phyloP scores from a whole-genome alignment of 2,113 vertebrate genomes.

The Porphyrio hochstetteri region DNA sequence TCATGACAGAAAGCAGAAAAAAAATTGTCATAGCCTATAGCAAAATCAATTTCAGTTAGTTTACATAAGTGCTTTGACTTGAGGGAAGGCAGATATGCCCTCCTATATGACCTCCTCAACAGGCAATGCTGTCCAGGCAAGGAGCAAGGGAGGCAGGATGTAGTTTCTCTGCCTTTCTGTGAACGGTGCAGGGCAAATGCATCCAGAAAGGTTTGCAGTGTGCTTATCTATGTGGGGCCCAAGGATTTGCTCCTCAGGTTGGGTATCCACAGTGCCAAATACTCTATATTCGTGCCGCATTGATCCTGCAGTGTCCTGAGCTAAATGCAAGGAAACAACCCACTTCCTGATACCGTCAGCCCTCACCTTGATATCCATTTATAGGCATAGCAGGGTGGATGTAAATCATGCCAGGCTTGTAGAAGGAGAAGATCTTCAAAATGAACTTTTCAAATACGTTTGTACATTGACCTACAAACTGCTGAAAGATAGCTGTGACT shows the following conservation, averaged over 20 bases:
- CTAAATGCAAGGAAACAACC: not conserved
- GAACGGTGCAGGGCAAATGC: not conserved
- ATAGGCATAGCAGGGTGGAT: not conserved
- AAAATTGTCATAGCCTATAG: not conserved
- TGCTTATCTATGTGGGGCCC: not conserved
- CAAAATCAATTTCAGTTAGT: not conserved
- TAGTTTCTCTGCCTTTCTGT: not conserved
- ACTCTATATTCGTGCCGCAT: not conserved
- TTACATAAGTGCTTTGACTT: not conserved
- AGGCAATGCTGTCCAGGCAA: not conserved
- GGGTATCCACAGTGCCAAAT: not conserved
- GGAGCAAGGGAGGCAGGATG: not conserved
- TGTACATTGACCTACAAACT: conserved; percentile 30
- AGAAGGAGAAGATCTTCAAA: conserved; percentile 15
- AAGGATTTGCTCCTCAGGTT: not conserved
- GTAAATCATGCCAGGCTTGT: not conserved
- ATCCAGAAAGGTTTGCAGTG: not conserved
- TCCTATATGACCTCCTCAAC: not conserved
- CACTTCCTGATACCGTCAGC: not conserved
- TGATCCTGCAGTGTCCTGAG: not conserved
- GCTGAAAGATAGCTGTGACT: not conserved
- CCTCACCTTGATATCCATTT: not conserved
- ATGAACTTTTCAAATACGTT: conserved; percentile 27
- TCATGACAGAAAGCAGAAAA: not conserved
- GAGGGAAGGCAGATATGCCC: not conserved